Conservation (phyloP, 2,797 vertebrate genomes). For the Mallotus villosus region DNA sequence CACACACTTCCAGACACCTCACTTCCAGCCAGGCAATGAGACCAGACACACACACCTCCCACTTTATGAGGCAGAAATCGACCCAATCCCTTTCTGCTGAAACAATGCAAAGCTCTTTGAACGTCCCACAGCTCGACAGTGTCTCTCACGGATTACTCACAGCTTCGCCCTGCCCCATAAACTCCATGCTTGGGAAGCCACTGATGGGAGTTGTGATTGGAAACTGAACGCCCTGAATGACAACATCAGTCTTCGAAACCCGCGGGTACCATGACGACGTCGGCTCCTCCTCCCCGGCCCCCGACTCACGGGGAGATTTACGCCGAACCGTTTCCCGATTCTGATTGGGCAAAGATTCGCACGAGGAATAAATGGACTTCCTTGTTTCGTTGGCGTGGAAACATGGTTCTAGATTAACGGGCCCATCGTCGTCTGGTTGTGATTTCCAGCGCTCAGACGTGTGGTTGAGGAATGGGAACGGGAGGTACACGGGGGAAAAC, state of each 20-base stretch:
- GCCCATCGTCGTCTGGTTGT: constrained; percentile 20
- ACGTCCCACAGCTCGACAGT: background rate
- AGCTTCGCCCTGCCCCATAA: constrained; percentile 47
- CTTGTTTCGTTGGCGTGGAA: constrained; percentile 35
- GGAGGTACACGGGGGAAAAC: background rate
- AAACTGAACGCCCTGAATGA: constrained; percentile 42
- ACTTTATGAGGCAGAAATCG: constrained; percentile 36
- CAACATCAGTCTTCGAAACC: constrained; percentile 45
- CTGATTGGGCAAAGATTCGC: constrained; percentile 1
- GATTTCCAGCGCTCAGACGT: constrained; percentile 30
- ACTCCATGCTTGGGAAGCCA: constrained; percentile 45
- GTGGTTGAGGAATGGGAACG: constrained; percentile 6
- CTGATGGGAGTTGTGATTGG: constrained; percentile 32
- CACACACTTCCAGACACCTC: constrained; percentile 14
- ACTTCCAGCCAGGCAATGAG: constrained; percentile 26
- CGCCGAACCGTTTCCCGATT: constrained; percentile 29
- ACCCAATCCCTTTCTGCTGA: constrained; percentile 31
- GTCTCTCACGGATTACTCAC: constrained; percentile 52
- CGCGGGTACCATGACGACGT: constrained; percentile 23
- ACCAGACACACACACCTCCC: constrained; percentile 25
- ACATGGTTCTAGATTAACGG: constrained; percentile 19
- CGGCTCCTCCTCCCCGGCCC: constrained; percentile 26
- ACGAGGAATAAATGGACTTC: constrained; percentile 35
- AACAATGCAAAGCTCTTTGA: constrained; percentile 16
- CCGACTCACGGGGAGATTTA: constrained; percentile 29